phyloP scores from a whole-genome alignment of 1,140 invertebrate species.

The Platyscapa corneri region DNA sequence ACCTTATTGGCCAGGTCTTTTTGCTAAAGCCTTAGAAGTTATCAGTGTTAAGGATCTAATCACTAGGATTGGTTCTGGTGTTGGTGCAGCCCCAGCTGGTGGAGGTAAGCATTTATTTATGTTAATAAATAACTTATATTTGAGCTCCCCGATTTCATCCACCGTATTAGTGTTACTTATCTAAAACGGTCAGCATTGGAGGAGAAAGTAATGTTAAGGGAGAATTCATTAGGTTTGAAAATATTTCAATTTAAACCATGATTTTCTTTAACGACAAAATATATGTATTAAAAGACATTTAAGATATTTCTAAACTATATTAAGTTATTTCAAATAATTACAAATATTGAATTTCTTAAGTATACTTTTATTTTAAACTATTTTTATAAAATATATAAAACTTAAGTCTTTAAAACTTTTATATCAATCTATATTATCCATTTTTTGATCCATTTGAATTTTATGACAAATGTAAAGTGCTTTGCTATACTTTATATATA shows the following conservation, averaged over 20 bases:
- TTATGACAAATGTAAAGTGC: too few species aligned
- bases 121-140: conserved; percentile 15
- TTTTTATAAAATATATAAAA: too few species aligned
- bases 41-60: conserved; percentile 96
- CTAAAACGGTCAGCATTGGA: conserved; percentile 64
- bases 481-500: too few species aligned
- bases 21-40: conserved; percentile 97
- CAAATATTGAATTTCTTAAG: too few species aligned
- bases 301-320: conserved; percentile 23
- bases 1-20: conserved; percentile 99
- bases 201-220: conserved; percentile 63
- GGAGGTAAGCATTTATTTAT: conserved; percentile 71
- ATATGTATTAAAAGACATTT: not conserved
- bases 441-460: too few species aligned
- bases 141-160: conserved; percentile 66
- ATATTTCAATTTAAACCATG: conserved; percentile 37
- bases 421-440: too few species aligned
- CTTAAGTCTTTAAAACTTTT: too few species aligned
- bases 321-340: too few species aligned
- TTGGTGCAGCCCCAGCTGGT: conserved; percentile 86
- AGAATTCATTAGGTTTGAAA: conserved; percentile 43
- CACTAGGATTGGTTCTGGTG: conserved; percentile 94
- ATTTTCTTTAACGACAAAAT: conserved; percentile 57
- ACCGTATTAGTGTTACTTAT: conserved; percentile 56
- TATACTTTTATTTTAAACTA: too few species aligned